Evolutionary conservation across 2,888 invertebrate species (phyloP), one percentile per base, ranked within the genome.

Genomic region (Pseudococcus longispinus): DNA sequence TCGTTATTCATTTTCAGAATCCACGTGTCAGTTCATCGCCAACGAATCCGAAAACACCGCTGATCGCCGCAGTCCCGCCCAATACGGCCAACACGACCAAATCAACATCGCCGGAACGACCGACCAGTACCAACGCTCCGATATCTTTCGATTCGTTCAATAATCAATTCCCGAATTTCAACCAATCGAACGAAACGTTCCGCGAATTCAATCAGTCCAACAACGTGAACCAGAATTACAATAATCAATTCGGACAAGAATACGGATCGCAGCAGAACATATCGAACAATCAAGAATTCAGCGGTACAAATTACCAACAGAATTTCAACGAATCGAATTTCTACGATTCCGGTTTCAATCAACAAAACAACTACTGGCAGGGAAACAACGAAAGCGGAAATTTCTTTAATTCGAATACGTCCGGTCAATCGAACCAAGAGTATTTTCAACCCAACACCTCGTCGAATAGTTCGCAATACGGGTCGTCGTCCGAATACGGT

Each of bases 61-160:
- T 88, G n/a, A 88, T 89, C 15, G 89, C 89, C 11, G 88, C 89
- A n/a, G 88, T 89, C 60, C 88, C 88, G 87, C 89, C 89, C 26
- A 89, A 89, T 77, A 88, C 88, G 1, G 88, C 87, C 23, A 88
- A 87, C 55, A 88, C 87, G 60, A 85, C 87, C 29, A 87, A 87
- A 23, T 55, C 83, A 2, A 13, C 37, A 0, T 60, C 80, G 9
- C 82, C 82, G 20, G 87, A 87, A 32, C 23, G 15, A 0, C 18
- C 87, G 6, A 42, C 46, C 20, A 42, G 20, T 8, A 55, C 42
- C 5, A 44, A 23, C 18, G 65, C 88, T 13, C 18, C 46, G 3
- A 70, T 80, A 3, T 60, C 84, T 20, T 84, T 87, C 77, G 42
- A 87, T 37, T 87, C 83, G 20, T 84, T 87, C 42, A 85, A 84